These are phyloP conservation scores for Phengaris arion DNA, from an alignment of 2,888 invertebrate species.

Conservation along the genomic window DNA sequence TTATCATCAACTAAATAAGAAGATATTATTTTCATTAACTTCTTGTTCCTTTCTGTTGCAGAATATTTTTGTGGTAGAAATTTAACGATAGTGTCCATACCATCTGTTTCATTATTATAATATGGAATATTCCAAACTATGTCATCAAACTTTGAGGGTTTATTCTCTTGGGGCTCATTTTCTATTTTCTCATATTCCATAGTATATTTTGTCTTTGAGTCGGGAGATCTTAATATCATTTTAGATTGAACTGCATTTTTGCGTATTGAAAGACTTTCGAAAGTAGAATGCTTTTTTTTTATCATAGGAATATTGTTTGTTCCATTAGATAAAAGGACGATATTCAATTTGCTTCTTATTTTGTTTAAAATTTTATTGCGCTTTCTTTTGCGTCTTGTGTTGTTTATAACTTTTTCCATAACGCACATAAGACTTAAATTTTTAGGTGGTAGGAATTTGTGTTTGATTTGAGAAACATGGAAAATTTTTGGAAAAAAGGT, in stretches of 20 bases:
- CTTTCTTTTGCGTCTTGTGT: not conserved
- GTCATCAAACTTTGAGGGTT: not conserved
- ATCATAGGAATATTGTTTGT: not conserved
- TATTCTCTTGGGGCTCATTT: not conserved
- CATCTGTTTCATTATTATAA: not conserved
- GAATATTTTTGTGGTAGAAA: slow-evolving; percentile 11
- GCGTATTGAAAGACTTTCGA: not conserved
- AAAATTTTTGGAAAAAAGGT: too few relatives aligned
- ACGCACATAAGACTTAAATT: not conserved
- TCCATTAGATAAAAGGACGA: not conserved
- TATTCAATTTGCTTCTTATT: slow-evolving; percentile 9
- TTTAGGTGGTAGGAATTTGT: too few relatives aligned
- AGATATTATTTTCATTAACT: slow-evolving; percentile 16
- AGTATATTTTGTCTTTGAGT: not conserved
- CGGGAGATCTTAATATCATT: slow-evolving; percentile 18
- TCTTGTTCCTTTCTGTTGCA: not conserved
- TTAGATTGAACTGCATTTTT: slow-evolving; percentile 26
- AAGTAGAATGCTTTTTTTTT: not conserved
- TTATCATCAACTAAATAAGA: slow-evolving; percentile 17
- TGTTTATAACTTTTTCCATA: slow-evolving; percentile 8
- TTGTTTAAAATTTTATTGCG: not conserved
- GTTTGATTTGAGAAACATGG: too few relatives aligned
- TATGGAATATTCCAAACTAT: not conserved
- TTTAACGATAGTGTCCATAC: not conserved
- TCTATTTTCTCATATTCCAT: not conserved